A percentile compares a stretch with the other conserved stretches of the same genome.
These are phyloP conservation scores for Arremon brunneinucha DNA, from an alignment of 2,797 vertebrate species.

Conservation along the genomic window DNA sequence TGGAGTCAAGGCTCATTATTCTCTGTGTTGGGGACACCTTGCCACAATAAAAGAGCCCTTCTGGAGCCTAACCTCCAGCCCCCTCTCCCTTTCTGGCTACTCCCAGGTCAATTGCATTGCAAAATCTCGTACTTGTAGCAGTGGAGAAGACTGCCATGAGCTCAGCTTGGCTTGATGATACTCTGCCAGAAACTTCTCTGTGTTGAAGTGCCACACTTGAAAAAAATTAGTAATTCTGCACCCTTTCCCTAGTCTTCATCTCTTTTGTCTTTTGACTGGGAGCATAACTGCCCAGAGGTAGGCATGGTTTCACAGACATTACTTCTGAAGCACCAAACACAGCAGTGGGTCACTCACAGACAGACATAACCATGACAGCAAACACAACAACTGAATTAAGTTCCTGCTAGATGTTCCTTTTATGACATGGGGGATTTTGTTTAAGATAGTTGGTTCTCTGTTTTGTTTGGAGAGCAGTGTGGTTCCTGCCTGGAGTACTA, in stretches of 20 bases:
- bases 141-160: not conserved
- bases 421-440: not conserved
- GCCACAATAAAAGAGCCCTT: not conserved
- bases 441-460: not conserved
- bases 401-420: not conserved
- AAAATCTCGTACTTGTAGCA: fast-evolving
- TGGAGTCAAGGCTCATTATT: not conserved
- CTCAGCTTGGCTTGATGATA: not conserved
- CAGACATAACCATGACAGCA: not conserved
- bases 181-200: not conserved
- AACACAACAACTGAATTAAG: not conserved
- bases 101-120: no score
- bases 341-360: not conserved
- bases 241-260: not conserved
- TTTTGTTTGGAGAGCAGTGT: not conserved
- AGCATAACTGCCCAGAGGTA: not conserved
- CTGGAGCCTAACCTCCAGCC: not conserved
- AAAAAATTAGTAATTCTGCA: not conserved
- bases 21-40: not conserved
- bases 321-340: not conserved
- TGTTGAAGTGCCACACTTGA: not conserved
- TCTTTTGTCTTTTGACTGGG: not conserved
- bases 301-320: not conserved
- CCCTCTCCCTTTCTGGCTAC: not conserved
- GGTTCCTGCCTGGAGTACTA: not conserved